A percentile compares a stretch with the other conserved stretches of the same genome.
Conservation (phyloP, 2,797 vertebrate genomes). For the Paguma larvata region DNA sequence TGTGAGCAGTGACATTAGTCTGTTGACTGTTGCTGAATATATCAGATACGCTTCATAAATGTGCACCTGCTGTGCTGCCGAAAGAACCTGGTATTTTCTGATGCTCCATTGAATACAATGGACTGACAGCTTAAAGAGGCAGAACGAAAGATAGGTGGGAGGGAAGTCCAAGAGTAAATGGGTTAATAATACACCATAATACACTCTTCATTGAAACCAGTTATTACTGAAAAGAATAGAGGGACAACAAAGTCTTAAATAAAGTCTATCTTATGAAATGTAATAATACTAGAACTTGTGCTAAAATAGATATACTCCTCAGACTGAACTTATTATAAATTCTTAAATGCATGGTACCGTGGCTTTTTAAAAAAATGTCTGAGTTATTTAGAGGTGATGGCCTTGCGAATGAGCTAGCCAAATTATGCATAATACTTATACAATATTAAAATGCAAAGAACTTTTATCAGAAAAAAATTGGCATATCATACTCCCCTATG, state of each 20-base stretch:
- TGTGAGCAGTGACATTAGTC: constrained; percentile 63
- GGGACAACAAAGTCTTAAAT: constrained; percentile 60
- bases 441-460: constrained; percentile 74
- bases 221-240: constrained; percentile 74
- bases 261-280: constrained; percentile 50
- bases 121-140: constrained; percentile 73
- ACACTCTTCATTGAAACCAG: constrained; percentile 58
- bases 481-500: constrained; percentile 64
- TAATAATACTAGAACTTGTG: not conserved
- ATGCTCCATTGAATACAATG: constrained; percentile 71
- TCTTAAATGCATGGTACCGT: constrained; percentile 26
- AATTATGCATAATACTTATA: constrained; percentile 58
- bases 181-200: constrained; percentile 68
- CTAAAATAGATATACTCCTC: constrained; percentile 53
- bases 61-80: constrained; percentile 48
- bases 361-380: not conserved
- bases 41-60: constrained; percentile 72
- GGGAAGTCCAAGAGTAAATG: constrained; percentile 49
- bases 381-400: constrained; percentile 59
- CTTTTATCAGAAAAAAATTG: constrained; percentile 74
- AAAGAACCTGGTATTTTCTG: constrained; percentile 59
- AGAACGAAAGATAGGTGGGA: constrained; percentile 54
- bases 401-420: constrained; percentile 53
- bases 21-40: constrained; percentile 59
- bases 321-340: constrained; percentile 55